phyloP scores from a whole-genome alignment of 2,113 vertebrate species.

The Ceyx melanurus region DNA sequence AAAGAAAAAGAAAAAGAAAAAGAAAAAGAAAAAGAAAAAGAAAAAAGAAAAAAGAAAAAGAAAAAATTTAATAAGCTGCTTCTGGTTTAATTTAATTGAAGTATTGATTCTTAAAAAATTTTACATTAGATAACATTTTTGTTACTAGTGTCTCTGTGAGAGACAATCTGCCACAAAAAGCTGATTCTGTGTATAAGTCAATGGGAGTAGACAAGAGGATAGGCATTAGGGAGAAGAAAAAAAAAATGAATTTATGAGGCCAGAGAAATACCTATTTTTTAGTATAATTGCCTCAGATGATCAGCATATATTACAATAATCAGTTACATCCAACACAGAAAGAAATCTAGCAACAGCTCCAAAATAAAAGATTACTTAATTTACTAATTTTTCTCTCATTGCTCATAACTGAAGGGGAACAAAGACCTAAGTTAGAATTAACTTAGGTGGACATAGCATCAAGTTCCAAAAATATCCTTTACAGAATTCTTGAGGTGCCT shows the following conservation, averaged over 20 bases:
- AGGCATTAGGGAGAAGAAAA: slow-evolving; percentile 9
- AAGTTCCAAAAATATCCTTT: not conserved
- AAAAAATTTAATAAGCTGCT: not conserved
- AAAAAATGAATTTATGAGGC: slow-evolving; percentile 2
- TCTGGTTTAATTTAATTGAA: slow-evolving; percentile 28
- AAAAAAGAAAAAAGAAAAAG: not conserved
- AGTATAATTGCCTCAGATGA: not conserved
- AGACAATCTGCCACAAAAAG: slow-evolving; percentile 9
- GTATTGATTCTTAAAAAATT: not conserved
- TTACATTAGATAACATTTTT: not conserved
- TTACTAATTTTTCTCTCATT: not conserved
- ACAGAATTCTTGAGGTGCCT: not conserved
- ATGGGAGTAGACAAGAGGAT: not conserved
- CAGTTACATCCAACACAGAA: not conserved
- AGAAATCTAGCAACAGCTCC: not conserved
- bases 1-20: not conserved
- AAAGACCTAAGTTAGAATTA: not conserved
- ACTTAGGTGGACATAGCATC: not conserved
- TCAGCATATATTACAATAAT: not conserved
- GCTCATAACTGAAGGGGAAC: not conserved
- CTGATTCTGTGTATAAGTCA: not conserved
- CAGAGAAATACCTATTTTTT: not conserved
- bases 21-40: too few species aligned
- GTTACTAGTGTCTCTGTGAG: not conserved
- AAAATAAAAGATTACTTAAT: not conserved